Evolutionary conservation across 92 coral and sea anemone species (phyloP), one percentile per base, ranked within the genome.

Genomic region (Paragorgia papillata): DNA sequence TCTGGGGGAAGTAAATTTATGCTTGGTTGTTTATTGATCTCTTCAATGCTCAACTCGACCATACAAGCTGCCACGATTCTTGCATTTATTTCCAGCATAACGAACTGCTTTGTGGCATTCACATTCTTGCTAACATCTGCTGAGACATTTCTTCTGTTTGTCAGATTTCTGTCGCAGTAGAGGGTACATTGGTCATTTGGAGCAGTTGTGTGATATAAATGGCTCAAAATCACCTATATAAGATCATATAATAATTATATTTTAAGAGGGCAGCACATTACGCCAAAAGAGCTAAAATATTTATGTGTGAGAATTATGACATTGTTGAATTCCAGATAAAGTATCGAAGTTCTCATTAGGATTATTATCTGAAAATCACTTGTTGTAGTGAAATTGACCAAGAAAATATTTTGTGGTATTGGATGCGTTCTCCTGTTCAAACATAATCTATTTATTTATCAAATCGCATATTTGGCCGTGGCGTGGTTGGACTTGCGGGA

Each of bases 31-130:
- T 30, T 56, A 66, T 66, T 56, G 41, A 66, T 35, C 21, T 66
- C 73, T 20, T 33, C 40, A 2, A 66, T 35, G 9, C 24, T 18
- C 0, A 66, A 40, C 74, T 66, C 74, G 14, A 57, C 44, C 74
- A 67, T 67, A 30, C 74, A 67, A 19, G 74, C 59, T 40, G 74
- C 74, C 31, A 67, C 74, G 27, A 67, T 67, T 67, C 56, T 67
- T 22, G 74, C 74, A 46, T 67, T 51, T 7, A 29, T 51, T 57
- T 67, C 74, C 39, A 67, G 21, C 74, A 67, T 67, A 19, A 43
- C 31, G 27, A 67, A 67, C 58, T 67, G n/a, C 58, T 67, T 67
- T 43, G 74, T 46, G 35, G 74, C 74, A 41, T 48, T 67, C 33
- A 67, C 74, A 9, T 67, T 67, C 35, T 67, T 67, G 74, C 74